Evolutionary conservation across 1,140 invertebrate genomes (phyloP), one percentile per base, ranked within the genome.

Genomic region (Papilio glaucus): DNA sequence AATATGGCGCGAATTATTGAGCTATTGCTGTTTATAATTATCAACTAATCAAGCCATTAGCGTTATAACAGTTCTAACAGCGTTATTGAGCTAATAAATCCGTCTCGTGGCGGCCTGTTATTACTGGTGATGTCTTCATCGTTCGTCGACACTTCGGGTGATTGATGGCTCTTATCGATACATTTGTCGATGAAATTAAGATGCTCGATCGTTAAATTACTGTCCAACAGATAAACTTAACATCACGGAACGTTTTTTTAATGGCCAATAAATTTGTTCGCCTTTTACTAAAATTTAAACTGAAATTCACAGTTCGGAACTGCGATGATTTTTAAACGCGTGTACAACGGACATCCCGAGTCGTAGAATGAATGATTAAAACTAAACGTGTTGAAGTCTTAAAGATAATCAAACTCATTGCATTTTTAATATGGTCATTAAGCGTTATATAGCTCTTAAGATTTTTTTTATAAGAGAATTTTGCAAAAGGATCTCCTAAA

Each of bases 81-180:
- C 76, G 78, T 81, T 81, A 79, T 83, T 82, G 82, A 83, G 82
- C 82, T 81, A 83, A 85, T 85, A 85, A 85, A 80, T 61, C 79
- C 81, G 78, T 81, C 72, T 60, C 72, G 72, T 15, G 12, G 3
- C 2, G 13, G 39, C 21, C 75, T 79, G 80, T 83, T 80, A 82
- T 82, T 84, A 77, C 72, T 69, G 69, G 72, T 81, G 75, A 85
- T 78, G 77, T 81, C 81, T 84, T 84, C 80, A 83, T 84, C 63
- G 53, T 42, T 74, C 78, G 72, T 80, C 78, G 42, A 69, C 67
- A 69, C 67, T 69, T 33, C 41, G 24, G 8, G 7, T 69, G 67
- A 69, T 69, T 69, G 67, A 69, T 69, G 67, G 42, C 67, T 45
- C 67, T 49, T 49, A 69, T 69, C 67, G 67, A 53, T 69, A 69